Evolutionary conservation across 1,140 invertebrate species (phyloP).

Genomic region (Anoplolepis gracilipes): DNA sequence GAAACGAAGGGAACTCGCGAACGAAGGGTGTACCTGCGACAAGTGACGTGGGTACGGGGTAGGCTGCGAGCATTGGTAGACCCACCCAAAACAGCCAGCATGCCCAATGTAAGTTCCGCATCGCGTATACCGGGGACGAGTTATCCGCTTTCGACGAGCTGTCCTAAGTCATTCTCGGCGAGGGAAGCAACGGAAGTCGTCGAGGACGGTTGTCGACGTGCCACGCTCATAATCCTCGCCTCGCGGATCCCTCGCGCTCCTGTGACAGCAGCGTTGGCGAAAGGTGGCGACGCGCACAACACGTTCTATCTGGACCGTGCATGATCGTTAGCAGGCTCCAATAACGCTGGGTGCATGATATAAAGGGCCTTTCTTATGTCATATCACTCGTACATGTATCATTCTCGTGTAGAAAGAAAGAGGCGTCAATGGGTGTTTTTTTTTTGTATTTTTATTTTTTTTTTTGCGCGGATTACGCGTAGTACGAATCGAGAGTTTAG

Average conservation of each 20-base stretch:
- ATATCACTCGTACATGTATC: background rate
- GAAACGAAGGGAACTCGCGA: background rate
- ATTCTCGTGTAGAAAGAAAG: background rate
- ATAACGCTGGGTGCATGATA: background rate
- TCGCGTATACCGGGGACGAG: constrained; percentile 65
- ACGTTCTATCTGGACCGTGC: constrained; percentile 57
- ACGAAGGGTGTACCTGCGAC: constrained; percentile 68
- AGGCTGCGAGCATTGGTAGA: constrained; percentile 77
- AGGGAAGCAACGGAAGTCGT: background rate
- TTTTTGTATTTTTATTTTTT: background rate
- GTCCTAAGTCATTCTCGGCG: constrained; percentile 75
- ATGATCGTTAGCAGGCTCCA: constrained; percentile 34
- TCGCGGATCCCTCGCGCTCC: constrained; percentile 55
- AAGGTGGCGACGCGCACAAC: constrained; percentile 45
- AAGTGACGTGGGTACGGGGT: constrained; percentile 75
- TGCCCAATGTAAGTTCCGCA: constrained; percentile 77
- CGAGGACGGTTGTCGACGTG: constrained; percentile 15
- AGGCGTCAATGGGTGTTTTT: constrained; percentile 4
- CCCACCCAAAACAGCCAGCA: constrained; percentile 81
- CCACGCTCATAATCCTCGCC: constrained; percentile 71
- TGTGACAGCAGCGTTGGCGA: constrained; percentile 37
- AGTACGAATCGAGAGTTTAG: background rate
- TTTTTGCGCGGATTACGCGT: background rate
- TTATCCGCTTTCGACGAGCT: constrained; percentile 53
- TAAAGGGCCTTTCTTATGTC: background rate